These are phyloP conservation scores for Gavialis gangeticus DNA, from an alignment of 2,113 vertebrate species.

Conservation along the genomic window DNA sequence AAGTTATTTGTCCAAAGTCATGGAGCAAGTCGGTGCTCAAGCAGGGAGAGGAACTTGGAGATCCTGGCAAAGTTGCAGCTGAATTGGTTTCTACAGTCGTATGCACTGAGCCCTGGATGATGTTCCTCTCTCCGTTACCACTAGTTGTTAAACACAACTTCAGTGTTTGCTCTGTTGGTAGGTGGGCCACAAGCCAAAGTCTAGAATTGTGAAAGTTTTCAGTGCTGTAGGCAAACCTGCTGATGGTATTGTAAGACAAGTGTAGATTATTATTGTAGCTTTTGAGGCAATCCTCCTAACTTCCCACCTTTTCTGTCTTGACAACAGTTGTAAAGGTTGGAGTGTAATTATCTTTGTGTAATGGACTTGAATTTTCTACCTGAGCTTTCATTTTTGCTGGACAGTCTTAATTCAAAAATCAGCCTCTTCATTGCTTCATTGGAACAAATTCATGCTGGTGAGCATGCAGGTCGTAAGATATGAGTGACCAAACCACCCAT, in stretches of 20 bases:
- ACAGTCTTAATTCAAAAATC: slow-evolving; percentile 3
- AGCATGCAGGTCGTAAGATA: neutral
- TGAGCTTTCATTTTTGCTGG: slow-evolving; percentile 25
- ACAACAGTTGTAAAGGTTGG: neutral
- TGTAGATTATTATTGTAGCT: neutral
- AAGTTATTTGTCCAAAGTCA: rapidly evolving
- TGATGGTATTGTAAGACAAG: slow-evolving; percentile 14
- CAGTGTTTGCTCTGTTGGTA: neutral
- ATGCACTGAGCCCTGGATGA: slow-evolving; percentile 41
- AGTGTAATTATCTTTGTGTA: slow-evolving; percentile 30
- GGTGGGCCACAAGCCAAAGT: slow-evolving; percentile 14
- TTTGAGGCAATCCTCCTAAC: neutral
- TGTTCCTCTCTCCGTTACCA: slow-evolving; percentile 16
- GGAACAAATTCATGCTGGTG: slow-evolving; percentile 9
- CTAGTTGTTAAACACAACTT: neutral
- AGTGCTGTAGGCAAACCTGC: neutral
- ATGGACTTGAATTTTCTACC: slow-evolving; percentile 29
- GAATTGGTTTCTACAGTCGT: slow-evolving; percentile 35
- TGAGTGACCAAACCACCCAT: neutral
- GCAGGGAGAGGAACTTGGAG: neutral
- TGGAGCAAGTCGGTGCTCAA: neutral
- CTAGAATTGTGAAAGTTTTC: neutral
- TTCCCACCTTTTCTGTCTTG: neutral
- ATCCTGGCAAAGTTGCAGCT: slow-evolving; percentile 34
- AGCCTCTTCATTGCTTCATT: slow-evolving; percentile 7